These are phyloP conservation scores for Anthopleura xanthogrammica DNA, from an alignment of 92 coral and sea anemone genomes.

Conservation along the genomic window DNA sequence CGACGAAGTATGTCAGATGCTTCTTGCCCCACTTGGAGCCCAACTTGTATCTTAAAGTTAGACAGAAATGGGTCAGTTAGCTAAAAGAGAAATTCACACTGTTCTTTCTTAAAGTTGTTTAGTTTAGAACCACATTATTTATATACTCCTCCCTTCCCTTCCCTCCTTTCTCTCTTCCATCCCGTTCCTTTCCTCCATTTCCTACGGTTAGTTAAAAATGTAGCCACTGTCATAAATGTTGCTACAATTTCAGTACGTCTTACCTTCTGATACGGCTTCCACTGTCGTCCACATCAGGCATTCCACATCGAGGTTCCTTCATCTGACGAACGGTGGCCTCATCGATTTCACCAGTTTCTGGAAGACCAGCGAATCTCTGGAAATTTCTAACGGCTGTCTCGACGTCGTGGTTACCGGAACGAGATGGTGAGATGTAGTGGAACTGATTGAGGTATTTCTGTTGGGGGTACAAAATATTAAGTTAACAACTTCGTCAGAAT, in stretches of 20 bases:
- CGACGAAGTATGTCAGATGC: conserved; percentile 39
- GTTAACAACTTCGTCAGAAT: background rate
- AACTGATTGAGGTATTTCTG: conserved; percentile 65
- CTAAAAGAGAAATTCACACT: too few relatives aligned
- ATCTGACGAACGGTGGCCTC: conserved; percentile 37
- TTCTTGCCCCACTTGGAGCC: conserved; percentile 42
- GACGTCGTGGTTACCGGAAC: conserved; percentile 68
- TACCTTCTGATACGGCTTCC: conserved; percentile 57
- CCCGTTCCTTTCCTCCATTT: too few relatives aligned
- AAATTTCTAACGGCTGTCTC: conserved; percentile 63
- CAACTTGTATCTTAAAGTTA: conserved; percentile 26
- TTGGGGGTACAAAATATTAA: background rate
- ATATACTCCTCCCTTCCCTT: too few relatives aligned
- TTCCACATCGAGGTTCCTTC: conserved; percentile 90
- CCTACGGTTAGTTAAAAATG: background rate
- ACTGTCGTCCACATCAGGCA: conserved; percentile 58
- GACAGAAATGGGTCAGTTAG: too few relatives aligned
- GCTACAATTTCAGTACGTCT: background rate
- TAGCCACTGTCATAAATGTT: background rate
- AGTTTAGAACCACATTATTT: too few relatives aligned
- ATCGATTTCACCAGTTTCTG: conserved; percentile 29
- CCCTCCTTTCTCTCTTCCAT: too few relatives aligned
- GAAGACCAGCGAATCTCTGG: conserved; percentile 72
- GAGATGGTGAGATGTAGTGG: conserved; percentile 72
- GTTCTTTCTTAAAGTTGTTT: too few relatives aligned